Conservation (phyloP, 1,140 invertebrate genomes). For the Cydia fagiglandana region DNA sequence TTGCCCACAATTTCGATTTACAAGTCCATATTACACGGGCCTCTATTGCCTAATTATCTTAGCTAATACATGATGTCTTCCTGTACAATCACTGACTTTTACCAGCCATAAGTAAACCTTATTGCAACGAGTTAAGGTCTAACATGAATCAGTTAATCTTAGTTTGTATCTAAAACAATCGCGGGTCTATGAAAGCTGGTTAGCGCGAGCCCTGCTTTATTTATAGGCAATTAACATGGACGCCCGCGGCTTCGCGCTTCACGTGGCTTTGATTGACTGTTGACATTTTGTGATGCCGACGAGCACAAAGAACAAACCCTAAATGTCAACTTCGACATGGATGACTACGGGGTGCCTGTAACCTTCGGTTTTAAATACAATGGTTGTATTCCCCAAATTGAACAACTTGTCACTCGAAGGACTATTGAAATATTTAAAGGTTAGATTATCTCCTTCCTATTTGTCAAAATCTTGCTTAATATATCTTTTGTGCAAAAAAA, state of each 20-base stretch:
- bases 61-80: background rate
- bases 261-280: conserved; percentile 54
- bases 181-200: conserved; percentile 39
- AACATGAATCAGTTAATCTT: background rate
- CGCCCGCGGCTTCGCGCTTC: conserved; percentile 43
- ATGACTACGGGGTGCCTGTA: background rate
- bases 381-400: background rate
- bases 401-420: background rate
- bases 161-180: conserved; percentile 21
- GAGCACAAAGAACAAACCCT: conserved; percentile 10
- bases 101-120: background rate
- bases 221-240: conserved; percentile 54
- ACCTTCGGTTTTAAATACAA: background rate
- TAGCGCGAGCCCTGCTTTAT: conserved; percentile 44
- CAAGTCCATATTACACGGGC: background rate
- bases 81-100: background rate
- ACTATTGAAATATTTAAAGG: background rate
- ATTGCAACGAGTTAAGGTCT: background rate
- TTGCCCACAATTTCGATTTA: conserved; percentile 1
- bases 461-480: no score
- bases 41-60: conserved; percentile 9
- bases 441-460: background rate
- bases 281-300: conserved; percentile 46
- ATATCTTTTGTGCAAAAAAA: no score
- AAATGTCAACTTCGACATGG: conserved; percentile 26